A percentile compares a stretch with the other conserved stretches of the same genome.
Conservation (phyloP, 1,140 invertebrate species). For the Venturia canescens region DNA sequence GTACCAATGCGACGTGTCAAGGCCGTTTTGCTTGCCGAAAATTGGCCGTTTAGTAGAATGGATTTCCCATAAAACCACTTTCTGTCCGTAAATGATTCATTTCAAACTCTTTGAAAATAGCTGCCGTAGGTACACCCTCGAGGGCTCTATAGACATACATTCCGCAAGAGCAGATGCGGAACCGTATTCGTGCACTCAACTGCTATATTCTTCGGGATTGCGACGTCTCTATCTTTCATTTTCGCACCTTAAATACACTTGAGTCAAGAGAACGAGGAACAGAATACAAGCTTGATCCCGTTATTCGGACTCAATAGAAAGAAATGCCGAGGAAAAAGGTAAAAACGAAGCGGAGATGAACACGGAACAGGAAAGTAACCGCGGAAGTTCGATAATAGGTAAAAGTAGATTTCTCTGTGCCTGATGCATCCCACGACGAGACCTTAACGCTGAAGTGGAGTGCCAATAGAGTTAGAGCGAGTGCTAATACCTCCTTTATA, state of each 20-base stretch:
- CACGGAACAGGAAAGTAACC: constrained; percentile 36
- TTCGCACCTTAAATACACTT: neutral
- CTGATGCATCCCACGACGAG: constrained; percentile 15
- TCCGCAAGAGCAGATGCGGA: neutral
- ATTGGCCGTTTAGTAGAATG: neutral
- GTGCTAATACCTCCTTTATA: neutral
- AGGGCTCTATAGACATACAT: neutral
- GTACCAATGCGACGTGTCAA: neutral
- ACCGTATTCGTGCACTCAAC: neutral
- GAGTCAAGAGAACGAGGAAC: neutral
- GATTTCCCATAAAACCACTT: constrained; percentile 24
- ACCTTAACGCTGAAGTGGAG: constrained; percentile 23
- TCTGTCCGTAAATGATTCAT: constrained; percentile 11
- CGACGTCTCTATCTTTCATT: constrained; percentile 7
- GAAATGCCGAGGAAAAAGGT: too few species aligned
- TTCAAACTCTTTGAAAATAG: neutral
- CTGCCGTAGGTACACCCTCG: neutral
- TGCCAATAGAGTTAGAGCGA: constrained; percentile 3
- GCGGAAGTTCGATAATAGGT: constrained; percentile 41
- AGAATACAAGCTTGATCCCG: neutral
- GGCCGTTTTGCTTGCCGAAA: neutral
- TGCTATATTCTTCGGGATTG: neutral
- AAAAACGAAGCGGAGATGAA: neutral
- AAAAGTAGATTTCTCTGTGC: constrained; percentile 37
- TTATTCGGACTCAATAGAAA: neutral